Base-by-base conservation (phyloP, 2,797 vertebrate species). In the Rhodeus uyekii region DNA sequence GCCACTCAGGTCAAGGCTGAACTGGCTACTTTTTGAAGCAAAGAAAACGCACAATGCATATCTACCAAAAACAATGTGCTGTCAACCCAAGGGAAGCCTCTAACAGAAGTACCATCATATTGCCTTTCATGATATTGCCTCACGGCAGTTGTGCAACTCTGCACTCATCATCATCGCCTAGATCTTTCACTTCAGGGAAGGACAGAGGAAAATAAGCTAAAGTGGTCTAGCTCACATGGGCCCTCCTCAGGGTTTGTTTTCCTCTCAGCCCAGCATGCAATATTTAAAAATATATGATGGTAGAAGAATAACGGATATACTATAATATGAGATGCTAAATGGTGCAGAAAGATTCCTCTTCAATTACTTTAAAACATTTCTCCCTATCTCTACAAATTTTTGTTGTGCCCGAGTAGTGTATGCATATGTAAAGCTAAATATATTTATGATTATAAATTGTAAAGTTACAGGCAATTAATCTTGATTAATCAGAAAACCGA, bases 151-250 rank as follows among this genome's bases (percentile, higher is more conserved):
- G 71, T 24, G 71, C 22, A 73, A 16, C 71, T 73, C 19, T 50
- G 32, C 32, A 38, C 48, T 73, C 48, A 55, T 73, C 32, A 38
- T 53, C 48, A 73, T 34, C 12, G 13, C 46, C 48, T 8, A 16
- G 48, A 55, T 73, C 13, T 55, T 55, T 73, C 48, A 55, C 71
- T 73, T 55, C 22, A 36, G 32, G 32, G 71, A 22, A 53, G 12
- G 32, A 73, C 71, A 36, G 71, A 73, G 48, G 48, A 73, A 55
- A 73, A 73, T 38, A 55, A 73, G 48, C 71, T 38, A 73, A 73
- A 73, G 48, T 55, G 71, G 48, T 55, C 48, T 53, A 38, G 32
- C 48, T 24, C 71, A 9, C 32, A 55, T 4, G 22, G 32, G 32
- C 48, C 44, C 32, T 55, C 71, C 71, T 55, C 19, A 55, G 71